phyloP scores from a whole-genome alignment of 2,113 vertebrate species.

The Crotophaga sulcirostris region DNA sequence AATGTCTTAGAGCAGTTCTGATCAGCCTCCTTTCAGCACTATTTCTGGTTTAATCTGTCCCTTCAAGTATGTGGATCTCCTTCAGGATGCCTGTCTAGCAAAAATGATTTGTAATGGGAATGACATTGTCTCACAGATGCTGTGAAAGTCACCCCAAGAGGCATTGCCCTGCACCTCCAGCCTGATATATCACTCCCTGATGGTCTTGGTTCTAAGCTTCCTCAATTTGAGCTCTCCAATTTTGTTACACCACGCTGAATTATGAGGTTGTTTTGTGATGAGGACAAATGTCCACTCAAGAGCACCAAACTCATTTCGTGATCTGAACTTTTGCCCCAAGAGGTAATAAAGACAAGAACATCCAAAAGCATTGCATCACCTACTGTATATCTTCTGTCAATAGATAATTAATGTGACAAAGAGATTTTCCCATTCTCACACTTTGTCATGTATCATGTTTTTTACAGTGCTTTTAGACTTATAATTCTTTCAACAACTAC shows the following conservation, averaged over 20 bases:
- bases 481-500: neutral
- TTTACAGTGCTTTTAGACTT: neutral
- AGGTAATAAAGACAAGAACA: conserved; percentile 60
- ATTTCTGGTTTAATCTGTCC: neutral
- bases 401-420: conserved; percentile 60
- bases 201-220: conserved; percentile 5
- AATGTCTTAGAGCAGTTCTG: neutral
- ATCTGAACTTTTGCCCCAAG: conserved; percentile 50
- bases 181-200: conserved; percentile 49
- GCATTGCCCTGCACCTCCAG: conserved; percentile 21
- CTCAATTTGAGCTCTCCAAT: conserved; percentile 30
- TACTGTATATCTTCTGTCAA: conserved; percentile 59
- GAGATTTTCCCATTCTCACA: neutral
- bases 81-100: neutral
- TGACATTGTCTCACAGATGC: conserved; percentile 21
- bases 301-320: conserved; percentile 41
- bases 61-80: neutral
- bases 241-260: conserved; percentile 14
- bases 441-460: conserved; percentile 9
- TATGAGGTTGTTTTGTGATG: conserved; percentile 47
- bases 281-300: conserved; percentile 51
- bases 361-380: conserved; percentile 33
- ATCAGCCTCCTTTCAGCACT: neutral
- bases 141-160: conserved; percentile 50
- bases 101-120: conserved; percentile 48